phyloP scores from a whole-genome alignment of 2,113 vertebrate genomes.

The Eurystomus gularis region DNA sequence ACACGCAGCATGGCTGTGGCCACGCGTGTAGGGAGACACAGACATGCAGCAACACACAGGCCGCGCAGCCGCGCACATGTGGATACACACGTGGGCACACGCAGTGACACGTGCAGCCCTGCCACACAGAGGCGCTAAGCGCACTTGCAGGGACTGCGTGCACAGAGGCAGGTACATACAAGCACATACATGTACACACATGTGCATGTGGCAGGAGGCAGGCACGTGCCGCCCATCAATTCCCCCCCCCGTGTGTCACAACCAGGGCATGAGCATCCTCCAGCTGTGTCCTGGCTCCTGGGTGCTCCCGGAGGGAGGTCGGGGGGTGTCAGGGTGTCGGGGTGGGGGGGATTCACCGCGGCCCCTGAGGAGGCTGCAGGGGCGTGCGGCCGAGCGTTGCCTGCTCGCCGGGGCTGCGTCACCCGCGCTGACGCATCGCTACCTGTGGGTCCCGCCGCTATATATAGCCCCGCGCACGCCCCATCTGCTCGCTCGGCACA shows the following conservation, averaged over 20 bases:
- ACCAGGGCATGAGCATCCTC: background rate
- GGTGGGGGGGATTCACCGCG: background rate
- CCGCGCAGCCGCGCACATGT: accelerated
- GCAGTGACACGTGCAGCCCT: background rate
- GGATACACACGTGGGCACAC: background rate
- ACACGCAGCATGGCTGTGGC: accelerated
- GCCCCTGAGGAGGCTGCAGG: background rate
- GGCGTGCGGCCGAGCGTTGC: background rate
- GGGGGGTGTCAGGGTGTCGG: accelerated
- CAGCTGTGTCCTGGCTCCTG: background rate
- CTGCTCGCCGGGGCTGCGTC: background rate
- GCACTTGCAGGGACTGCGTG: accelerated
- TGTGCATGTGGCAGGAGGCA: background rate
- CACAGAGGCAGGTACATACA: background rate
- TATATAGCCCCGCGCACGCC: background rate
- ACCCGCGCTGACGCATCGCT: conserved; percentile 1
- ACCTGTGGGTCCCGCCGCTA: conserved; percentile 56
- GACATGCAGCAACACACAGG: accelerated
- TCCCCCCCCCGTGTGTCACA: background rate
- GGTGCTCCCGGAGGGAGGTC: background rate
- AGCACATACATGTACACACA: no score
- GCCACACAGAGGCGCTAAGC: accelerated
- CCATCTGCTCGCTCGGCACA: background rate
- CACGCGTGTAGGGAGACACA: accelerated
- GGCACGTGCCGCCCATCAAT: background rate